Evolutionary conservation across 2,113 vertebrate species (phyloP).

Genomic region (Burhinus oedicnemus): DNA sequence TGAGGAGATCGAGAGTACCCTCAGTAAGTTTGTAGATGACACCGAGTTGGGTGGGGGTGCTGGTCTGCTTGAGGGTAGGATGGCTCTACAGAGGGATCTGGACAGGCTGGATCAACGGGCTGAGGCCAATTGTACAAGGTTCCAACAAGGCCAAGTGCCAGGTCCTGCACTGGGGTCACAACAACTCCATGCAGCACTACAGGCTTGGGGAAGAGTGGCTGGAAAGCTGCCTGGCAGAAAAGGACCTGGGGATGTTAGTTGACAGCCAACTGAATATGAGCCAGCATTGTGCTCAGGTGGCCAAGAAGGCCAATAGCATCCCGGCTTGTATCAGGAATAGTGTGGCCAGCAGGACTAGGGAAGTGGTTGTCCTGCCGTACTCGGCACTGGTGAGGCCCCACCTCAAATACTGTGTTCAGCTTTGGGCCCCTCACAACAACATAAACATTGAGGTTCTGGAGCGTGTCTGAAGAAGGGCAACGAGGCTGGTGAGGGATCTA

Average conservation of each 20-base stretch:
- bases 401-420: background rate
- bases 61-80: background rate
- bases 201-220: background rate
- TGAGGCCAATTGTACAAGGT: background rate
- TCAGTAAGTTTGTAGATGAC: background rate
- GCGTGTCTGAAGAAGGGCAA: no score
- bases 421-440: background rate
- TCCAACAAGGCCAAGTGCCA: background rate
- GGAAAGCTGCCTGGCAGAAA: background rate
- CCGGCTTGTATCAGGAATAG: background rate
- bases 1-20: background rate
- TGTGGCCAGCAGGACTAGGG: background rate
- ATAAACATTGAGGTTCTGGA: background rate
- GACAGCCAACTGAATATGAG: background rate
- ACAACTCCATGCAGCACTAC: background rate
- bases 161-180: background rate
- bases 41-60: background rate
- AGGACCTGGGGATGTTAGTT: background rate
- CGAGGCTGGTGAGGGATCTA: background rate
- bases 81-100: background rate
- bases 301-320: background rate
- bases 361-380: background rate
- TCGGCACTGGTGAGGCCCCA: background rate
- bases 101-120: background rate
- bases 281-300: background rate